Conservation (phyloP, 53 echinoderm and acorn worm genomes). For the Holothuria leucospilota region DNA sequence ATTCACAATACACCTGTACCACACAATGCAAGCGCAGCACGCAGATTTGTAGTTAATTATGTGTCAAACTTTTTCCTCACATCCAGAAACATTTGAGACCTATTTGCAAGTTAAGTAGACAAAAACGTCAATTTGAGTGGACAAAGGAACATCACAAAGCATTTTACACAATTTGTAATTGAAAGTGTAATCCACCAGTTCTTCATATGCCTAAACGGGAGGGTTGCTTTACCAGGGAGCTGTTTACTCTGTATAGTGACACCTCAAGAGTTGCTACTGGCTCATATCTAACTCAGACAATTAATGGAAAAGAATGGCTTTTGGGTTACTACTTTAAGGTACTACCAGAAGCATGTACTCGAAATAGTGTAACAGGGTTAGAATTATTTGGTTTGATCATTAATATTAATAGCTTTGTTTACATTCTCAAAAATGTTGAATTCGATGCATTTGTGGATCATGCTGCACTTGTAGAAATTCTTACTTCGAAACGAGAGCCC, state of each 20-base stretch:
- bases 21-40: not conserved
- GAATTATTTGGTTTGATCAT: slow-evolving; percentile 39
- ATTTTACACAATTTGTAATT: no score
- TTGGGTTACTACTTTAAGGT: slow-evolving; percentile 10
- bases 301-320: not conserved
- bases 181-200: no score
- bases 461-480: slow-evolving; percentile 7
- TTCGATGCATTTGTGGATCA: slow-evolving; percentile 41
- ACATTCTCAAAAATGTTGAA: slow-evolving; percentile 11
- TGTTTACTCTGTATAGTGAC: no score
- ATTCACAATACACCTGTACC: slow-evolving; percentile 22
- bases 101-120: no score
- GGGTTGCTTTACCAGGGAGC: no score
- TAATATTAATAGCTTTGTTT: slow-evolving; percentile 5
- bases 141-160: no score
- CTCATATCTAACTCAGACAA: no score
- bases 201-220: no score
- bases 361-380: slow-evolving; percentile 29
- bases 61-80: no score
- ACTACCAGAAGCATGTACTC: slow-evolving; percentile 27
- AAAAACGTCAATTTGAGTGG: no score
- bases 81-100: no score
- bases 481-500: not conserved
- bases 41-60: not conserved
- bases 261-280: no score